Base-by-base conservation (phyloP, 2,888 invertebrate genomes). In the Halictus ligatus region DNA sequence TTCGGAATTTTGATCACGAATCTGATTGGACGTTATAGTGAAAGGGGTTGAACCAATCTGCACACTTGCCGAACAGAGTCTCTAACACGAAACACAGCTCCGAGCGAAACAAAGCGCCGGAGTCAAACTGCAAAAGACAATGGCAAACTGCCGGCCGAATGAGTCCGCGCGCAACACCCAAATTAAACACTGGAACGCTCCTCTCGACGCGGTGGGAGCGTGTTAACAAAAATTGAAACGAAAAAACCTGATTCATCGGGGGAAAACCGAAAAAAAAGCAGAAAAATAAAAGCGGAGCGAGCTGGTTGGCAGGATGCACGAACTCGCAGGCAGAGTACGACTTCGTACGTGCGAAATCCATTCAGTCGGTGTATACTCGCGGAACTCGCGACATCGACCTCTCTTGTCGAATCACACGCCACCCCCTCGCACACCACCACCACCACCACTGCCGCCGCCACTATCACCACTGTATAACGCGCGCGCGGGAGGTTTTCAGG, bases 401-500 rank as follows among this genome's bases (percentile, higher is more conserved):
- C 83, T 79, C 84, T 80, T 88, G 90, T 88, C 84, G 85, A 85
- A 90, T 84, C 86, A 67, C 82, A 76, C 80, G 77, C 83, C 72
- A 71, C 82, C 25, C 69, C 29, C 75, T 46, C 25, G 18, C 50
- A 12, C 60, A 64, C 25, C 60, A n/a, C 5, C 58, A 12, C 54
- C 21, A 12, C 54, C 72, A 35, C 60, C 50, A 50, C 50, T 21
- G 21, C 50, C 50, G 6, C 21, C 21, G 8, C 29, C 35, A 21
- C 69, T 21, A n/a, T 10, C 54, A 3, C 10, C 54, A 10, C 21
- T 21, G 48, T 21, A 13, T 74, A 78, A 58, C 43, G 84, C 76
- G 77, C 90, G 86, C 89, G 86, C 87, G 88, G 86, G 81, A 81
- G 89, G 75, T 89, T 88, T 91, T 85, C 89, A 86, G 64, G 67